A percentile compares a stretch with the other conserved stretches of the same genome.
phyloP scores from a whole-genome alignment of 92 coral and sea anemone genomes.

The Micromussa lordhowensis region DNA sequence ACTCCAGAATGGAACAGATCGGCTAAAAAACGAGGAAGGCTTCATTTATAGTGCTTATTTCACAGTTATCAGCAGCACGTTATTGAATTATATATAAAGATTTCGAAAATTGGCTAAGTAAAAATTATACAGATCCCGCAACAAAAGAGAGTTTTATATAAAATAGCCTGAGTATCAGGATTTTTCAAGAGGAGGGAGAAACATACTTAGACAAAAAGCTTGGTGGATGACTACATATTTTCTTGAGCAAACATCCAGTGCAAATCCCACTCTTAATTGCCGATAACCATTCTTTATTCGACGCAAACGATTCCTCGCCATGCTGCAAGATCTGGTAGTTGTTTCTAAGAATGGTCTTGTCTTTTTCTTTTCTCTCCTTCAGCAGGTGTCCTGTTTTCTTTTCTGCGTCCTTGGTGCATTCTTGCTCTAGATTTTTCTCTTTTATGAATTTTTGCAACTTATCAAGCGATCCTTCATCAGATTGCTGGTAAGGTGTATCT shows the following conservation, averaged over 20 bases:
- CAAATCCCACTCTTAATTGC: neutral
- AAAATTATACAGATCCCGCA: too few relatives aligned
- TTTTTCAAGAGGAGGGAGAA: neutral
- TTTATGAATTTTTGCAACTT: neutral
- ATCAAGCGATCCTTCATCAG: neutral
- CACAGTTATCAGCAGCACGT: too few relatives aligned
- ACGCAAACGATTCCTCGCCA: neutral
- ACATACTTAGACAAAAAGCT: neutral
- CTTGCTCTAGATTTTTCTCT: neutral
- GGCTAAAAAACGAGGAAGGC: too few relatives aligned
- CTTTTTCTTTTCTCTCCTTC: neutral
- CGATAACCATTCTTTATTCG: neutral
- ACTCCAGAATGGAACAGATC: too few relatives aligned
- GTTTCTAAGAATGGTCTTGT: neutral
- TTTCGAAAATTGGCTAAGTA: too few relatives aligned
- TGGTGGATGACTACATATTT: neutral
- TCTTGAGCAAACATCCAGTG: neutral
- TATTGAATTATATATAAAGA: too few relatives aligned
- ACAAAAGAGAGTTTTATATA: too few relatives aligned
- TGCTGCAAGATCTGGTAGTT: constrained; percentile 1
- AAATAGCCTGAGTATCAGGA: too few relatives aligned
- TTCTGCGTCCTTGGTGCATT: neutral
- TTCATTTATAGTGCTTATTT: too few relatives aligned
- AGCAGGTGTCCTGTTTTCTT: neutral
- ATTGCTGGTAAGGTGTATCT: neutral